Base-by-base conservation (phyloP, 1,140 invertebrate genomes). In the Halesus radiatus region DNA sequence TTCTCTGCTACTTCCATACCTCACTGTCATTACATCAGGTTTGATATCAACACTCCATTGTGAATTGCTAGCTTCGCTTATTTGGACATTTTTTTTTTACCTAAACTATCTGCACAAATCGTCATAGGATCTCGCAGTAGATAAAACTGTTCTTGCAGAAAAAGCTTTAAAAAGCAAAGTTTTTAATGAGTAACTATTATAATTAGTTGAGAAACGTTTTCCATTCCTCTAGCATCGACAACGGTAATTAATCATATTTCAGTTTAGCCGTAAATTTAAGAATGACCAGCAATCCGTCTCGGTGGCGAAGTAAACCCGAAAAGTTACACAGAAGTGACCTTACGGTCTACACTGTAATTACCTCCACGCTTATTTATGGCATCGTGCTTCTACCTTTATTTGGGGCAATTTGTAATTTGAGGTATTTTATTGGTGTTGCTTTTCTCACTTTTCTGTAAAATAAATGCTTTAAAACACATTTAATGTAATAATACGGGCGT, bases 211-310 rank as follows among this genome's bases (percentile, higher is more conserved):
- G 54, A 23, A 64, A 64, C 60, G 15, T 29, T 64, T 64, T 45
- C 13, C 1, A 64, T 64, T 70, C 7, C 13, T 50, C 29, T 70
- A 70, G 66, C 13, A 70, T 50, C n/a, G 66, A 50, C 37, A 70
- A 13, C 10, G 7, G 37, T 45, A 10, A 70, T 45, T 37, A 70
- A 70, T 70, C 37, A 56, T 54, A 23, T 74, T 53, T 74, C 20
- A 58, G 70, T 73, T 73, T 26, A 73, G 72, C 23, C 50, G 26
- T 74, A 74, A 74, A 74, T 74, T 74, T 56, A 53, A 74, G 15
- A 74, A 70, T 18, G n/a, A 45, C 32, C 50, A 74, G 20, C 32
- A 26, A 74, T 74, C 72, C 72, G 72, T 74, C 72, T 53, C 52
- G 72, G 72, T 74, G 15, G 13, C 32, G 23, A 32, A 32, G 50